These are phyloP conservation scores for Phytoseiulus persimilis DNA, from an alignment of 2,888 invertebrate genomes.

Conservation along the genomic window DNA sequence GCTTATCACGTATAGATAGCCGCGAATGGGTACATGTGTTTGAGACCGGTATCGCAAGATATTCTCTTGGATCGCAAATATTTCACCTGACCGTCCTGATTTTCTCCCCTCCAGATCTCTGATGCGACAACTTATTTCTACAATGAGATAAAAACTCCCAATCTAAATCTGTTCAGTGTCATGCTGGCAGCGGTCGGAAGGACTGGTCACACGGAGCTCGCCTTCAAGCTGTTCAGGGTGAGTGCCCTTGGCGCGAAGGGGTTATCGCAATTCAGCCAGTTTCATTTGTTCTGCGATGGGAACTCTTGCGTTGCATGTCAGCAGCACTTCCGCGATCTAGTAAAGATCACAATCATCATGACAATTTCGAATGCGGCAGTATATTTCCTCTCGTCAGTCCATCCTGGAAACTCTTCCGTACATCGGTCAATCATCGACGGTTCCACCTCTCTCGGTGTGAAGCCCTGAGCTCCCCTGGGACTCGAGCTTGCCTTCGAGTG, in stretches of 20 bases:
- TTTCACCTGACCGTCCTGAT: not conserved
- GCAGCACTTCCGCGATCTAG: not conserved
- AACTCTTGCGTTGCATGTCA: not conserved
- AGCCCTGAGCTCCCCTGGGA: not conserved
- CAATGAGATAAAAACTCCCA: not conserved
- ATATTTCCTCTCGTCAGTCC: not conserved
- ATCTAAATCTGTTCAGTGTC: not conserved
- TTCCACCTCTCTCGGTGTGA: not conserved
- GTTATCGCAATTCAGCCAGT: too few relatives aligned
- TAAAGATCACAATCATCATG: not conserved
- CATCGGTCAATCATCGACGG: not conserved
- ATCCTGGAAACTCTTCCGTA: not conserved
- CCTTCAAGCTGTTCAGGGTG: conserved; percentile 5
- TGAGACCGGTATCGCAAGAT: not conserved
- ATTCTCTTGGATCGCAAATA: too few relatives aligned
- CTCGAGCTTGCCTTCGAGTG: not conserved
- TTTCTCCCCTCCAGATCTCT: not conserved
- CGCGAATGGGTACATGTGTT: not conserved
- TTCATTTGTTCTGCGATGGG: not conserved
- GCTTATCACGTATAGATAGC: too few relatives aligned
- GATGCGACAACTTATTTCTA: conserved; percentile 20
- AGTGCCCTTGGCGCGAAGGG: not conserved
- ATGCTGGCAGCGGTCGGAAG: conserved; percentile 6
- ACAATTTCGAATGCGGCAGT: not conserved
- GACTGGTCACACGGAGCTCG: not conserved